Conservation (phyloP, 2,113 vertebrate species). For the Lipophrys pholis region DNA sequence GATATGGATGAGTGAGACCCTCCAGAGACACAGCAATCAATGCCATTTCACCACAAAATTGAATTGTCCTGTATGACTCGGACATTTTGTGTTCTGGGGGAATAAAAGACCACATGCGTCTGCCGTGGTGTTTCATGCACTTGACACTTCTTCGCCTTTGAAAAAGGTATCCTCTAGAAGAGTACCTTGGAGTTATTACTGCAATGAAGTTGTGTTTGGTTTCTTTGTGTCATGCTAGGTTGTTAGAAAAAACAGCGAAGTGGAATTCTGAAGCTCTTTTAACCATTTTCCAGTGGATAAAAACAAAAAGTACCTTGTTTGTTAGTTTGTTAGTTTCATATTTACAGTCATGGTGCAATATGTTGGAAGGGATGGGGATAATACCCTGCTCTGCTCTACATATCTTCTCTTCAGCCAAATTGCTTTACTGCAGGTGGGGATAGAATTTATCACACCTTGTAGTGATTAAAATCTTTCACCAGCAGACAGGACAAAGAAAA, state of each 20-base stretch:
- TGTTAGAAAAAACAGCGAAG: background rate
- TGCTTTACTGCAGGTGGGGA: too few relatives aligned
- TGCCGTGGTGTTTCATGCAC: background rate
- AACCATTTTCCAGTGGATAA: background rate
- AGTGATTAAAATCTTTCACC: too few relatives aligned
- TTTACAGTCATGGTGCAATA: background rate
- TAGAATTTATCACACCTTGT: too few relatives aligned
- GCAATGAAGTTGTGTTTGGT: background rate
- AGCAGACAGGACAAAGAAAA: too few relatives aligned
- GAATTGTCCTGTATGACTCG: slow-evolving; percentile 3
- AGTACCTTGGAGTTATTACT: background rate
- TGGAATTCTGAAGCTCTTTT: too few relatives aligned
- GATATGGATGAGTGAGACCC: slow-evolving; percentile 5
- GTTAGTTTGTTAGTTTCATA: background rate
- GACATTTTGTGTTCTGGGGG: slow-evolving; percentile 5
- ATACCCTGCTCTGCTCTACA: too few relatives aligned
- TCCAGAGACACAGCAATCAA: slow-evolving; percentile 13
- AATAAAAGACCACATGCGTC: background rate
- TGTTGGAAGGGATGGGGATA: too few relatives aligned
- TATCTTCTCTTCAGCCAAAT: too few relatives aligned
- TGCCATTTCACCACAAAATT: slow-evolving; percentile 3
- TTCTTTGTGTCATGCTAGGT: background rate
- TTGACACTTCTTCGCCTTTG: background rate
- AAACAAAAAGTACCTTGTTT: background rate
- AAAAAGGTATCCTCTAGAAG: background rate